Conservation (phyloP, 2,797 vertebrate genomes). For the Anniella stebbinsi region DNA sequence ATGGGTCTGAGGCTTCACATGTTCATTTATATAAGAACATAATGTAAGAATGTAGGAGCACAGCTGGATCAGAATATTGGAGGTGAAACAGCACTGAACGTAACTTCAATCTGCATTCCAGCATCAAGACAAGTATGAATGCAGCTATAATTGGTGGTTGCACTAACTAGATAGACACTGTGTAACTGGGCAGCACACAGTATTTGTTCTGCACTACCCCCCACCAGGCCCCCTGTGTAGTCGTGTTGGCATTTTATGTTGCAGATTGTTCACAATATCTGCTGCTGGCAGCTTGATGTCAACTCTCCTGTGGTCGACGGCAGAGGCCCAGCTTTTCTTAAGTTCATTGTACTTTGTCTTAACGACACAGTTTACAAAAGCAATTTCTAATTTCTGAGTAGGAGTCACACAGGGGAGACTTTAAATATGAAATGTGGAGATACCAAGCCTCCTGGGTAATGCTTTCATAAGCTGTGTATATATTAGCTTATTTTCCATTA, state of each 20-base stretch:
- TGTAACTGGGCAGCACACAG: background rate
- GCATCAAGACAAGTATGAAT: background rate
- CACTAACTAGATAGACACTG: background rate
- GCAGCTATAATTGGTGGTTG: background rate
- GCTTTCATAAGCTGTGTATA: background rate
- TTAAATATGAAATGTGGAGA: slow-evolving; percentile 46
- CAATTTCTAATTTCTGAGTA: slow-evolving; percentile 38
- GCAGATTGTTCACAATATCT: background rate
- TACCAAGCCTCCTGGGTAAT: background rate
- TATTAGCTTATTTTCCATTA: rapidly evolving
- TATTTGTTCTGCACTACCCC: background rate
- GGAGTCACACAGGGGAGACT: slow-evolving; percentile 34
- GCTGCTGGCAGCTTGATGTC: background rate
- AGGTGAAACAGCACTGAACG: no score
- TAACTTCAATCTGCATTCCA: background rate
- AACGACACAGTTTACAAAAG: slow-evolving; percentile 43
- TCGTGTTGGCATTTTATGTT: no score
- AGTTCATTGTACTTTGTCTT: slow-evolving; percentile 50
- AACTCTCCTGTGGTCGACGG: background rate
- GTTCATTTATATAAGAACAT: no score
- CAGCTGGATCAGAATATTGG: no score
- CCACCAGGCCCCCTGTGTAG: no score
- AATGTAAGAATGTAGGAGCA: no score
- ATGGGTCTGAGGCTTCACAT: no score
- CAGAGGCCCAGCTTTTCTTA: slow-evolving; percentile 31